Evolutionary conservation across 2,797 vertebrate species (phyloP).

Genomic region (Steatocranus sp.): DNA sequence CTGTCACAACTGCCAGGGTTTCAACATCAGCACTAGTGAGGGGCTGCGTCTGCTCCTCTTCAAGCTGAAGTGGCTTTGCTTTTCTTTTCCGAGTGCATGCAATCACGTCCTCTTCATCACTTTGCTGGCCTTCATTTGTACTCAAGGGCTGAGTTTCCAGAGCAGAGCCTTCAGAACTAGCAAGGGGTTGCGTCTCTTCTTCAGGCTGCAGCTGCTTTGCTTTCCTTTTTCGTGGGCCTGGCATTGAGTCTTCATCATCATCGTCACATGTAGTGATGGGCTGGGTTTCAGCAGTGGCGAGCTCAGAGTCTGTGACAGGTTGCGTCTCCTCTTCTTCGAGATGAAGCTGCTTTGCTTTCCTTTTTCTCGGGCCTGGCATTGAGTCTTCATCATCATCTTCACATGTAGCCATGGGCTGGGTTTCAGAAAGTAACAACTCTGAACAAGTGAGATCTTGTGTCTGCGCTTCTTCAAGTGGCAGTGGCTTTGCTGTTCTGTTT

Average conservation of each 20-base stretch:
- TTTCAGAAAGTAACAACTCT: neutral
- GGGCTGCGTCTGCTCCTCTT: neutral
- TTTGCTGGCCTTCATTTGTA: conserved; percentile 1
- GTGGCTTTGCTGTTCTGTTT: conserved; percentile 5
- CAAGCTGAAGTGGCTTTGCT: neutral
- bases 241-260: neutral
- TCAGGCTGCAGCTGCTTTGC: conserved; percentile 1
- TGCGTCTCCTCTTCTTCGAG: conserved; percentile 21
- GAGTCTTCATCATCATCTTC: neutral
- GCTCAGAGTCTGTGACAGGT: neutral
- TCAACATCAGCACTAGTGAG: neutral
- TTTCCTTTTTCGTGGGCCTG: conserved; percentile 5
- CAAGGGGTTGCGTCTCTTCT: neutral
- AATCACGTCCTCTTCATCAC: neutral
- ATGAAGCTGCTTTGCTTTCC: conserved; percentile 1
- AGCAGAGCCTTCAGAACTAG: neutral
- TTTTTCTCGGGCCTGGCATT: neutral
- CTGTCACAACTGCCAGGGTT: neutral
- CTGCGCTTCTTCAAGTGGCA: conserved; percentile 1
- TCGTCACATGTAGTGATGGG: conserved; percentile 6
- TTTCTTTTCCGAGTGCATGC: neutral
- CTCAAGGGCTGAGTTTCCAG: conserved; percentile 19
- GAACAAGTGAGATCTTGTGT: neutral
- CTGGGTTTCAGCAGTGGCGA: conserved; percentile 8
- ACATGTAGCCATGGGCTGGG: conserved; percentile 1